Conservation (phyloP, 2,113 vertebrate genomes). For the Nerophis lumbriciformis region DNA sequence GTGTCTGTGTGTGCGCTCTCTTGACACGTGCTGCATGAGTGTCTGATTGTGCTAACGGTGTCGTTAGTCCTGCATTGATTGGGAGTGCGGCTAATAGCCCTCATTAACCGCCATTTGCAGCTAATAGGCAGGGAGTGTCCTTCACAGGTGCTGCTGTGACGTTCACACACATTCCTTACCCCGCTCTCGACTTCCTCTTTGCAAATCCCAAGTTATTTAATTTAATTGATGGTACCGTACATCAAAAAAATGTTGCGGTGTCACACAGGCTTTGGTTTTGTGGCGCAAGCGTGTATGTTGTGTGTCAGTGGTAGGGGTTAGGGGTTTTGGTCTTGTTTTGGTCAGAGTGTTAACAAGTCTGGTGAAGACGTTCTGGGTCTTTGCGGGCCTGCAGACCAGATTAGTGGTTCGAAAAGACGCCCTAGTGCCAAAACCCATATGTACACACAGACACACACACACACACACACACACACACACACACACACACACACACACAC, state of each 20-base stretch:
- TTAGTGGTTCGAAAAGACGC: slow-evolving; percentile 47
- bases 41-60: slow-evolving; percentile 49
- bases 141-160: slow-evolving; percentile 63
- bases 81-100: slow-evolving; percentile 64
- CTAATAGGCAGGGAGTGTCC: slow-evolving; percentile 74
- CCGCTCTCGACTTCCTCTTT: slow-evolving; percentile 48
- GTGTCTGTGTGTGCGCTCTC: slow-evolving; percentile 4
- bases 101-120: slow-evolving; percentile 78
- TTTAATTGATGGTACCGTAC: slow-evolving; percentile 54
- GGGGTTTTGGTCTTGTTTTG: slow-evolving; percentile 56
- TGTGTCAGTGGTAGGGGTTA: slow-evolving; percentile 40
- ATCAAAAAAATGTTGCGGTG: slow-evolving; percentile 56
- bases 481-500: slow-evolving; percentile 6
- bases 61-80: slow-evolving; percentile 62
- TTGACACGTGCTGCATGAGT: slow-evolving; percentile 21
- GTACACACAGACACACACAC: slow-evolving; percentile 10
- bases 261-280: slow-evolving; percentile 35
- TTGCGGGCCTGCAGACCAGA: slow-evolving; percentile 52
- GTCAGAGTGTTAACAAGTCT: slow-evolving; percentile 68
- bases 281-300: slow-evolving; percentile 13
- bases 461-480: slow-evolving; percentile 4
- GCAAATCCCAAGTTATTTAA: slow-evolving; percentile 61
- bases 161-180: slow-evolving; percentile 50
- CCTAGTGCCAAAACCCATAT: slow-evolving; percentile 3
- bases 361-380: slow-evolving; percentile 23